Base-by-base conservation (phyloP, 2,113 vertebrate genomes). In the Cranoglanis bouderius region DNA sequence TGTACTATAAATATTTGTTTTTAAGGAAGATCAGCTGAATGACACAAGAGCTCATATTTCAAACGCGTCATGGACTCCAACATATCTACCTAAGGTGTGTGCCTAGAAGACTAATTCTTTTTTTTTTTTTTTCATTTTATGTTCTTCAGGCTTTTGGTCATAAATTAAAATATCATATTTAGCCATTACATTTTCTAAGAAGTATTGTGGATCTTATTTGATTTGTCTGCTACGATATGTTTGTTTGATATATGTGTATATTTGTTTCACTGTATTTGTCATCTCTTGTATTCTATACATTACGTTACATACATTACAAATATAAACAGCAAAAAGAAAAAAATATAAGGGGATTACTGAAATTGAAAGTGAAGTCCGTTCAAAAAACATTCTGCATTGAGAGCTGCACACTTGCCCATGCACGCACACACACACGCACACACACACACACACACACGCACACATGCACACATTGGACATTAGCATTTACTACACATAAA, bases 401-500 rank as follows among this genome's bases (percentile, higher is more conserved):
- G 12, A 49, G 4, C 29, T 19, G 2, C 29, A 19, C 55, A 26
- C n/a, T 24, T 0, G 51, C 75, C 10, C 53, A 61, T 24, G 6
- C 46, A 70, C 84, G 38, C 65, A 67, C n/a, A 40, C 75, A 24
- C 63, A 51, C 46, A 51, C 40, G 72, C 63, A 85, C 43, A 35
- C 46, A 13, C 46, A 70, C 84, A 70, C 65, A 67, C n/a, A 40
- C 74, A n/a, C 61, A 51, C 43, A 51, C 40, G 70, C 61, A 85
- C 40, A 35, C 43, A 51, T 43, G 51, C 43, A 59, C 70, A 86
- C 35, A 82, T 26, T n/a, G 18, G 29, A 57, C 61, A 21, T 29
- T 46, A 75, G 19, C 82, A 83, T 53, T 78, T 85, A 78, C 26
- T 61, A 85, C 63, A 81, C 46, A 7, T 53, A 87, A 84, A 77